Evolutionary conservation across 2,113 vertebrate species (phyloP), one percentile per base, ranked within the genome.

Genomic region (Philantomba maxwellii): DNA sequence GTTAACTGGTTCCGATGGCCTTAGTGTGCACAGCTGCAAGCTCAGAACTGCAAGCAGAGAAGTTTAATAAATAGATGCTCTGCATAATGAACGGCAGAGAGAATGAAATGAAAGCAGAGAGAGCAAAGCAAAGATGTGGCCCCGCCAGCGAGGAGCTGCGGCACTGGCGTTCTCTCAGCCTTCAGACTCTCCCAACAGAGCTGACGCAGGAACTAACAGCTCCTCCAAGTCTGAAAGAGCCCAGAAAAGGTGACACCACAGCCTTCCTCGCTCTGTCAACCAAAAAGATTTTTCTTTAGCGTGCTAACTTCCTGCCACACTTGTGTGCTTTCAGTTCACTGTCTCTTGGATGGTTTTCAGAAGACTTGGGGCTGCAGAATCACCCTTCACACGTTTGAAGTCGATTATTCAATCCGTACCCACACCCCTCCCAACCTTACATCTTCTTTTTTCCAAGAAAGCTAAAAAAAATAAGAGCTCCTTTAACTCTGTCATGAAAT

Each of bases 1-100:
- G 33, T 58, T 62, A 75, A 30, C 81, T 75, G 62, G 21, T 47
- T 83, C 55, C 55, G 0, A 6, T 14, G 45, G 86, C 47, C 85
- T 93, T 19, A 21, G n/a, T 30, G 28, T 51, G 11, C 58, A 75
- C 55, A 92, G 93, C 51, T 53, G 51, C 66, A 39, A 84, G 39
- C 80, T 96, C 84, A 80, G 90, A 96, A 83, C 60, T 55, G 70
- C 47, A 94, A 53, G 88, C n/a, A 92, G 83, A 93, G 36, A 51
- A 55, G 5, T 77, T 58, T 55, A 80, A 85, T 80, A 55, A 43
- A 55, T 73, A 90, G 89, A 89, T 57, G 85, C 43, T 89, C 30
- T 30, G 88, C 39, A 47, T 33, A 60, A 92, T n/a, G 10, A 96
- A 53, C 17, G 51, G 89, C 51, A 85, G 53, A 75, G 70, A 75